Evolutionary conservation across 2,888 invertebrate genomes (phyloP), one percentile per base, ranked within the genome.

Genomic region (Apotomis capreana): DNA sequence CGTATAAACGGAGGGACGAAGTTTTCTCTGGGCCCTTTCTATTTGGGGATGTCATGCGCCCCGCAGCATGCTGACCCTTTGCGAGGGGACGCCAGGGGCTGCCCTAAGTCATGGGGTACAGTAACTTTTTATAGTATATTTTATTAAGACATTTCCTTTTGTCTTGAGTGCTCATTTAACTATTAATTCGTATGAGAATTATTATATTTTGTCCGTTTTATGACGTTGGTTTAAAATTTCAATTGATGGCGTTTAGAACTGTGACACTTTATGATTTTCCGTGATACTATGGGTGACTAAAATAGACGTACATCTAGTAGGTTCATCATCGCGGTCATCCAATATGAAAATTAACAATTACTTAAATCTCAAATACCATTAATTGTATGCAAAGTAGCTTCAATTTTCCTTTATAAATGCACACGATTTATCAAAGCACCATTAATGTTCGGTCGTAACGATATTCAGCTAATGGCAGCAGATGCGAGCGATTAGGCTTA

Each of bases 1-100:
- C 83, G 81, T 85, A 85, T 85, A 85, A 85, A 57, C 36, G 67
- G 71, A 67, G 49, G 57, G 67, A 52, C 68, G 72, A 62, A 70
- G 65, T 70, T 67, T 55, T 67, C 60, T 67, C 65, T n/a, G 87
- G 83, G 87, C 89, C 90, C 89, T 90, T 89, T 87, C 86, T 87
- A 84, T 89, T 89, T 89, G 84, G 91, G 91, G 91, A 88, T 89
- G 90, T 89, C 89, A 87, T 87, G 87, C 85, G 82, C 88, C 90
- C 88, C 78, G 85, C 84, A 83, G 88, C 49, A 9, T 9, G 49
- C 84, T 90, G 90, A 89, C 88, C 89, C 90, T 88, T 81, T 81
- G 81, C 76, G 78, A 79, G 79, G 83, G 81, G 78, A 78, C 80
- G 78, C 69, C 61, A 64, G 71, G 57, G 74, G 74, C 72, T 78